These are phyloP conservation scores for Parasteatoda lunata DNA, from an alignment of 2,888 invertebrate species.

Conservation along the genomic window DNA sequence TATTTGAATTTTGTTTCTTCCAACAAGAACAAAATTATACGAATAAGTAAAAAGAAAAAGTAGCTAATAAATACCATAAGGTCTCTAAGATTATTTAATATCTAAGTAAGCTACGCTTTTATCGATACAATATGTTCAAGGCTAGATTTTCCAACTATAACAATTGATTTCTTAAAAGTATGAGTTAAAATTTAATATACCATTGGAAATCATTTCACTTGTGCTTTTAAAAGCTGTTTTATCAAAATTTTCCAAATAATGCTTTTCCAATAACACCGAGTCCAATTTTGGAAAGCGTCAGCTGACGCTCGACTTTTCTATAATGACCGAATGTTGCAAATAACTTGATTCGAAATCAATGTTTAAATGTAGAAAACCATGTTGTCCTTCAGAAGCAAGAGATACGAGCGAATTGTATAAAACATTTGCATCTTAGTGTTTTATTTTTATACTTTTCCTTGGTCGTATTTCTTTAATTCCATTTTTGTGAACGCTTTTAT, in stretches of 20 bases:
- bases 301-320: background rate
- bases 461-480: no score
- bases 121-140: no score
- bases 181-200: background rate
- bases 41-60: no score
- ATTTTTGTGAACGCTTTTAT: no score
- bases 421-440: no score
- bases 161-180: background rate
- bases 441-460: no score
- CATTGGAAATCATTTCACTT: slow-evolving; percentile 22
- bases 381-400: background rate
- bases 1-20: no score
- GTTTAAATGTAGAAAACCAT: background rate
- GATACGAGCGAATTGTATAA: no score
- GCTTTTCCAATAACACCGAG: slow-evolving; percentile 20
- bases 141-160: background rate
- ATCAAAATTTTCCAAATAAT: slow-evolving; percentile 14
- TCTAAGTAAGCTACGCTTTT: no score
- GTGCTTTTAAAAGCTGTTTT: slow-evolving; percentile 6
- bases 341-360: background rate
- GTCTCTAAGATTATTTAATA: no score
- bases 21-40: no score
- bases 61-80: no score
- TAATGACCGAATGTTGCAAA: background rate
- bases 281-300: background rate